Conservation (phyloP, 2,113 vertebrate species). For the Chlamydotis undulata region DNA sequence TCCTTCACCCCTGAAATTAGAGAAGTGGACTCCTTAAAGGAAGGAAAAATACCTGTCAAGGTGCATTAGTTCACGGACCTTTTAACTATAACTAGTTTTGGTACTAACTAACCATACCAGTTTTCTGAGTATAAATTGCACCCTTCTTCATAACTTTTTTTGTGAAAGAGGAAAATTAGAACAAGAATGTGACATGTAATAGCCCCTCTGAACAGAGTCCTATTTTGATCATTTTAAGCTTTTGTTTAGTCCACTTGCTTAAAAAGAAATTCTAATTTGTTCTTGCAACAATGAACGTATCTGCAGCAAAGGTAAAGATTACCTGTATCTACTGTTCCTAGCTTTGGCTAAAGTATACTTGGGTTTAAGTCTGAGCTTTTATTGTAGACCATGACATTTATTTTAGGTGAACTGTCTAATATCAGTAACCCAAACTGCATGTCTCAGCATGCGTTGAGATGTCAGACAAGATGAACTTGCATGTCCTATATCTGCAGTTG, state of each 20-base stretch:
- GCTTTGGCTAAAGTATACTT: background rate
- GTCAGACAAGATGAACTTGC: background rate
- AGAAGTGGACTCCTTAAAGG: background rate
- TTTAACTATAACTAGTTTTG: background rate
- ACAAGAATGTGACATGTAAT: no score
- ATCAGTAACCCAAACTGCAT: background rate
- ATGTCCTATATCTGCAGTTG: rapidly evolving
- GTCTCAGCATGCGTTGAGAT: background rate
- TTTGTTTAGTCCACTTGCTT: background rate
- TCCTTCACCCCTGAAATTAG: background rate
- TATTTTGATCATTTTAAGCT: background rate
- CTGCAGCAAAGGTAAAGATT: background rate
- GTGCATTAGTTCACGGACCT: background rate
- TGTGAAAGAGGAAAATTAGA: background rate
- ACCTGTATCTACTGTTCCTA: background rate
- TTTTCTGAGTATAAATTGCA: background rate
- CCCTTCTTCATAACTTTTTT: background rate
- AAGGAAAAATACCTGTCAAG: background rate
- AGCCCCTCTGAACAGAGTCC: background rate
- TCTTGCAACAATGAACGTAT: background rate
- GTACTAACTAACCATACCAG: background rate
- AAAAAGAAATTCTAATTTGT: background rate
- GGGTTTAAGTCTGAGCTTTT: background rate
- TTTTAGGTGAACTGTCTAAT: background rate
- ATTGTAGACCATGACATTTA: background rate